Base-by-base conservation (phyloP, 2,888 invertebrate species). In the Alentia gelatinosa region DNA sequence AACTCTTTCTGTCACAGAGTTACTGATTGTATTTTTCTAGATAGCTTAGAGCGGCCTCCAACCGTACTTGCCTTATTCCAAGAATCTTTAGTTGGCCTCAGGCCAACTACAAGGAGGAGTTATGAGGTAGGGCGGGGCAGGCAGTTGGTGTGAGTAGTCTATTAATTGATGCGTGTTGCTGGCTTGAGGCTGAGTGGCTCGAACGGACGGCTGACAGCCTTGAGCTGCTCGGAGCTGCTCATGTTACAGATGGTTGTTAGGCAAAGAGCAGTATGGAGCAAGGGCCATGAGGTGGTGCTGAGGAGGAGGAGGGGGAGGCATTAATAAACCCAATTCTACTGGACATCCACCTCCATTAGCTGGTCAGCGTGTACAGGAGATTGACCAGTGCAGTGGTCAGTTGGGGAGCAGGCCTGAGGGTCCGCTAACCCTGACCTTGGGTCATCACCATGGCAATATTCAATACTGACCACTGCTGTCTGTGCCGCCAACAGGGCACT, bases 401-500 rank as follows among this genome's bases (percentile, higher is more conserved):
- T n/a, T 15, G 26, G 3, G 30, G 4, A 1, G 5, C 47, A 26
- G 30, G n/a, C 47, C 47, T 0, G 33, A 86, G 86, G 86, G 39
- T 23, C n/a, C 40, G 1, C 39, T 5, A 23, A 19, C 47, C 30
- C 47, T 47, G 86, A 23, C 86, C 47, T 33, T 19, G 15, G 86
- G 86, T 47, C 47, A 30, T 86, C 86, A 50, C 47, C 9, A 79
- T 79, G 79, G 37, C 26, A 39, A 79, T 79, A 39, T 35, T 86
- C 86, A 86, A 86, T 86, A 86, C 86, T 86, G 86, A 86, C 86
- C 86, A 86, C 1, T 40, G 86, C 35, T 4, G 79, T 15, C 79
- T 39, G 15, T 37, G 3, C n/a, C 33, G 19, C 35, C 35, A 75
- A 75, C 75, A 35, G 26, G 75, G 37, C 39, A 37, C 83, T 83